Conservation (phyloP, 2,888 invertebrate genomes). For the Meganola albula region DNA sequence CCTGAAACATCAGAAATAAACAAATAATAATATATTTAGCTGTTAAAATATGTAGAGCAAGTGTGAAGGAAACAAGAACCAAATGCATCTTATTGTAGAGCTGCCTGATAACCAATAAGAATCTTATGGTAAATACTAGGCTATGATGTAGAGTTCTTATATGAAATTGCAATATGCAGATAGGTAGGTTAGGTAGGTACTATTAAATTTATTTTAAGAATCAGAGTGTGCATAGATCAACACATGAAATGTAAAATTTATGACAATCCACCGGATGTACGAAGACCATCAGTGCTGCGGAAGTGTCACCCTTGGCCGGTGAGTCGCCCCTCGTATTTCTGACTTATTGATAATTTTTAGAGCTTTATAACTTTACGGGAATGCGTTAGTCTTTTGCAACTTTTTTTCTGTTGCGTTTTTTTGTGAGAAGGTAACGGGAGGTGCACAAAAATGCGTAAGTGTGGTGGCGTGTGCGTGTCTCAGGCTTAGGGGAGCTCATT, state of each 20-base stretch:
- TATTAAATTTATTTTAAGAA: too few species aligned
- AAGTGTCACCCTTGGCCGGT: slow-evolving; percentile 31
- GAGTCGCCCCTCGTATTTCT: slow-evolving; percentile 21
- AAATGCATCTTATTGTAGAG: too few species aligned
- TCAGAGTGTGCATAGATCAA: slow-evolving; percentile 5
- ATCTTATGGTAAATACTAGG: too few species aligned
- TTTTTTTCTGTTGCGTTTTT: slow-evolving; percentile 24
- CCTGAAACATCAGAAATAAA: too few species aligned
- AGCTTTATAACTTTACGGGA: slow-evolving; percentile 5
- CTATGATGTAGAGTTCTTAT: too few species aligned
- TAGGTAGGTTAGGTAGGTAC: too few species aligned
- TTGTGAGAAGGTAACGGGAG: slow-evolving; percentile 35
- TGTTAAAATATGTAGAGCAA: too few species aligned
- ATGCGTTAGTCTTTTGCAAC: slow-evolving; percentile 24
- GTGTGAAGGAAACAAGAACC: too few species aligned
- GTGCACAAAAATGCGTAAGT: slow-evolving; percentile 72
- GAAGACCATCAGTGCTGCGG: slow-evolving; percentile 31
- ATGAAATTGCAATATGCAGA: too few species aligned
- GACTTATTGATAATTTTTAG: slow-evolving; percentile 18
- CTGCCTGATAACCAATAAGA: too few species aligned
- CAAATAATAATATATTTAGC: too few species aligned
- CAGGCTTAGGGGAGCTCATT: slow-evolving; percentile 69
- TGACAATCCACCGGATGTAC: slow-evolving; percentile 27
- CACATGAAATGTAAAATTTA: slow-evolving; percentile 9
- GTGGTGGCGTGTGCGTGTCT: slow-evolving; percentile 55